phyloP scores from a whole-genome alignment of 2,113 vertebrate genomes.

The Pycnonotus jocosus region DNA sequence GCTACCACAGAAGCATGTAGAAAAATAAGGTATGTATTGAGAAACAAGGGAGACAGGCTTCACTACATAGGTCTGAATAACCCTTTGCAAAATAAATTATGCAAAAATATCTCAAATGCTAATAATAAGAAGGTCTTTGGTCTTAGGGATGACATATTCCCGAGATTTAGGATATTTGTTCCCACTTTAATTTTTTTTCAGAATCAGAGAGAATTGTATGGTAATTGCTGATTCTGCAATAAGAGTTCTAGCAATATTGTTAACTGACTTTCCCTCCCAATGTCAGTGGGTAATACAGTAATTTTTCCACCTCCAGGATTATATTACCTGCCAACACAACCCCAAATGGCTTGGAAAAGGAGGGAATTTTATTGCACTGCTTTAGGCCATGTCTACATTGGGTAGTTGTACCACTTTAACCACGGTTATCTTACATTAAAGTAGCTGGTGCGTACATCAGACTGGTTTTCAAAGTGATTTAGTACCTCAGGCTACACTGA shows the following conservation, averaged over 20 bases:
- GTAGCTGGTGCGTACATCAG: neutral
- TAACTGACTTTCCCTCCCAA: neutral
- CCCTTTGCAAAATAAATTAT: neutral
- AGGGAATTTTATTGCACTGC: constrained; percentile 20
- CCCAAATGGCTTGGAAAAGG: constrained; percentile 23
- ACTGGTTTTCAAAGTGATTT: neutral
- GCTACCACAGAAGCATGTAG: neutral
- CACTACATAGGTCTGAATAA: neutral
- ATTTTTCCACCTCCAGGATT: constrained; percentile 18
- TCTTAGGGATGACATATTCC: neutral
- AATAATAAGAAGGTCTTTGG: neutral
- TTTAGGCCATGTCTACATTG: constrained; percentile 19
- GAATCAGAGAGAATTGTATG: neutral
- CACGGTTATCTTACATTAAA: constrained; percentile 1
- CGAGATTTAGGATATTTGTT: neutral
- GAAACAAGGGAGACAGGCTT: neutral
- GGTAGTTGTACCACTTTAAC: constrained; percentile 7
- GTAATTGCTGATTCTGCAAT: neutral
- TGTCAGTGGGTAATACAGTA: neutral
- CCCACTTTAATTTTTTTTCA: neutral
- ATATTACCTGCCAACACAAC: constrained; percentile 11
- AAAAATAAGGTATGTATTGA: neutral
- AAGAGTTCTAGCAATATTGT: neutral
- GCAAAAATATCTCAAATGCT: neutral
- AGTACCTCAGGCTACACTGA: neutral